phyloP scores from a whole-genome alignment of 2,888 invertebrate species.

The Ophioninae sp. region DNA sequence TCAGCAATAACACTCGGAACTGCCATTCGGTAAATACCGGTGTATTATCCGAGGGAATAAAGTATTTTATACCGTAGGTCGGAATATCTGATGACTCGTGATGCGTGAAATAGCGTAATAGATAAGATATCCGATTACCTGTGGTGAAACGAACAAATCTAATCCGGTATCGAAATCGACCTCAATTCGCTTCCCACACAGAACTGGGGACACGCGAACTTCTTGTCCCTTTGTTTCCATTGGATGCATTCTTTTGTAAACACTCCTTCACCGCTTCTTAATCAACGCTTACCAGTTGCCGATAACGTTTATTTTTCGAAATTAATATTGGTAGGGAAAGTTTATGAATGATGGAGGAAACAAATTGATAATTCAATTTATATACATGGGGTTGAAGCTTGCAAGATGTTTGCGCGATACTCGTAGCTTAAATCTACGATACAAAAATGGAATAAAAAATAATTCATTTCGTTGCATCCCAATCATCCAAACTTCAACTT shows the following conservation, averaged over 20 bases:
- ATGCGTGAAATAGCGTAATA: conserved; percentile 39
- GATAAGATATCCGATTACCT: conserved; percentile 43
- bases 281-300: not conserved
- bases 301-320: not conserved
- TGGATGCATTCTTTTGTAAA: not conserved
- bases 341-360: too few species aligned
- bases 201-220: not conserved
- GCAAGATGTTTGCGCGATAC: too few species aligned
- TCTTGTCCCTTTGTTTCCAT: not conserved
- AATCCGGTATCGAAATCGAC: conserved; percentile 28
- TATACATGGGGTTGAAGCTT: too few species aligned
- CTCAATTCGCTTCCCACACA: conserved; percentile 11
- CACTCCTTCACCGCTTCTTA: not conserved
- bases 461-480: too few species aligned
- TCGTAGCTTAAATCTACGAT: too few species aligned
- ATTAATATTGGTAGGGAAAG: too few species aligned
- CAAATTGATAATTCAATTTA: too few species aligned
- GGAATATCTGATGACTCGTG: conserved; percentile 35
- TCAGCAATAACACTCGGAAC: conserved; percentile 29
- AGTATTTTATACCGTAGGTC: conserved; percentile 19
- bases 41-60: conserved; percentile 33
- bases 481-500: too few species aligned
- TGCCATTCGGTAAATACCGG: not conserved
- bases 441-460: too few species aligned
- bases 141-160: conserved; percentile 9